Percentiles rank a stretch among this genome's conserved stretches.
phyloP scores from a whole-genome alignment of 2,797 vertebrate species.

The Cirrhinus mrigala region DNA sequence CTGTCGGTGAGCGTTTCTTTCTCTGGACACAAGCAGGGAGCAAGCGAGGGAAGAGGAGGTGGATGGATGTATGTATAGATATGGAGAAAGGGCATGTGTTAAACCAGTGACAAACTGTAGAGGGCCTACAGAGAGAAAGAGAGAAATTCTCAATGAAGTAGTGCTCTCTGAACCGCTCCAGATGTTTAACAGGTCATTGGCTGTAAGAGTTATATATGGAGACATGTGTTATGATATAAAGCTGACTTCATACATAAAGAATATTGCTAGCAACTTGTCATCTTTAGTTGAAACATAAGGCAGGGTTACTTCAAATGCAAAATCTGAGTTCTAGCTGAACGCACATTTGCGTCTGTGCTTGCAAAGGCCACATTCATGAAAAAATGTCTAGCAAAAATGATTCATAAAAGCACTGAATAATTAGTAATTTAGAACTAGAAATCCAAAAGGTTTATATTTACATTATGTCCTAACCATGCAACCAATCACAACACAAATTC shows the following conservation, averaged over 20 bases:
- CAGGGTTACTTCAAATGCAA: constrained; percentile 15
- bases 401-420: no score
- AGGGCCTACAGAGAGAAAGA: constrained; percentile 38
- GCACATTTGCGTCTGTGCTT: not conserved
- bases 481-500: not conserved
- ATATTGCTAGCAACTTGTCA: constrained; percentile 45
- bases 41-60: constrained; percentile 4
- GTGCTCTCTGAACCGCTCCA: constrained; percentile 55
- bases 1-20: constrained; percentile 19
- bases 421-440: not conserved
- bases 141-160: constrained; percentile 1
- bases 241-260: constrained; percentile 60
- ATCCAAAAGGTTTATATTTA: no score
- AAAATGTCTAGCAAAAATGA: not conserved
- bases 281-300: constrained; percentile 31
- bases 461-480: not conserved
- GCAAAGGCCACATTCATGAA: not conserved
- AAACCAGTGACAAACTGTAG: constrained; percentile 40
- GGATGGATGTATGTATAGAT: not conserved
- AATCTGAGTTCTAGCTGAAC: not conserved
- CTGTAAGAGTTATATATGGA: constrained; percentile 51
- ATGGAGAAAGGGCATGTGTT: constrained; percentile 47
- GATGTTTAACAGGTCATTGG: constrained; percentile 60
- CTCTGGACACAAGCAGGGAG: constrained; percentile 35
- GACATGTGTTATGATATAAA: constrained; percentile 60